These are phyloP conservation scores for Nephrotoma guestfalica DNA, from an alignment of 2,888 invertebrate species.

Conservation along the genomic window DNA sequence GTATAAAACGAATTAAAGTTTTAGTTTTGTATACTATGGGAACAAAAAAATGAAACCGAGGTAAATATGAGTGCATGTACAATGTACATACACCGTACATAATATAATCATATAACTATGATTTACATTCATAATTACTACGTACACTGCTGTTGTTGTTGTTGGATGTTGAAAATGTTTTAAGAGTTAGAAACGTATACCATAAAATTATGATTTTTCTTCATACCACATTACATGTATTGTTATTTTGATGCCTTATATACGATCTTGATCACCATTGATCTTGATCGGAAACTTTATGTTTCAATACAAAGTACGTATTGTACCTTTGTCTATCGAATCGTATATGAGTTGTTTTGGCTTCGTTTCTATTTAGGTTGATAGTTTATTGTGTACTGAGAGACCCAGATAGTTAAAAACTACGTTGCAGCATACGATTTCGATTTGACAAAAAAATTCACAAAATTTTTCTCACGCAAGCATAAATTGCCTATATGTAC, in stretches of 20 bases:
- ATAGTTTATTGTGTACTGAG: not conserved
- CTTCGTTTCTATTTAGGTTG: not conserved
- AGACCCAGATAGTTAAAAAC: not conserved
- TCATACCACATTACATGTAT: not conserved
- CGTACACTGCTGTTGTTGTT: not conserved
- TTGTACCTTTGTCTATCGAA: not conserved
- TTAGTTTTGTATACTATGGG: not conserved
- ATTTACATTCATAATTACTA: not conserved
- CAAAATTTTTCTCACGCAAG: not conserved
- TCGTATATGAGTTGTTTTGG: not conserved
- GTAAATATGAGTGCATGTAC: not conserved
- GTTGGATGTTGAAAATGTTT: not conserved
- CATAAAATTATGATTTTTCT: not conserved
- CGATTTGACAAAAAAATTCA: not conserved
- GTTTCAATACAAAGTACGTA: not conserved
- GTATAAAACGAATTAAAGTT: not conserved
- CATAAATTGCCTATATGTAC: not conserved
- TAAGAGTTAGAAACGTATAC: not conserved
- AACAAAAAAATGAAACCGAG: not conserved
- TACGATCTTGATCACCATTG: not conserved
- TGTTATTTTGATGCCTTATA: not conserved
- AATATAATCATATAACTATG: not conserved
- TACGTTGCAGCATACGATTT: not conserved
- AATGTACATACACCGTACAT: not conserved
- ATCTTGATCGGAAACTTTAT: not conserved